Evolutionary conservation across 2,113 vertebrate genomes (phyloP).

Genomic region (Tor tambroides): DNA sequence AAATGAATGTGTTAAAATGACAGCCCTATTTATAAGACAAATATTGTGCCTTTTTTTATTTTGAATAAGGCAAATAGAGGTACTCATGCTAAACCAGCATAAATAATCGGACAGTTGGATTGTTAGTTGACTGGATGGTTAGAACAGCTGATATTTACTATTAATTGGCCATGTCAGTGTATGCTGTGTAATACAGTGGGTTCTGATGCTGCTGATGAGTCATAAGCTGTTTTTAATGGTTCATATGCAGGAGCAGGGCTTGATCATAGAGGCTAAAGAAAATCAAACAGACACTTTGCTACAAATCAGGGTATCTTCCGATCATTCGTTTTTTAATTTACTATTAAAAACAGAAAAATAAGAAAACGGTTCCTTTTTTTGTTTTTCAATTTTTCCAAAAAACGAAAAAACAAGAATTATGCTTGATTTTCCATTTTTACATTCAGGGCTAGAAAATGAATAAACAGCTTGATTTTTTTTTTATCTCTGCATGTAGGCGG

Average conservation of each 20-base stretch:
- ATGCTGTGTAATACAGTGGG: neutral
- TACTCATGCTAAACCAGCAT: neutral
- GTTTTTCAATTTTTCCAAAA: too few relatives aligned
- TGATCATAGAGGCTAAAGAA: conserved; percentile 58
- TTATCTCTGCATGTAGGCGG: too few relatives aligned
- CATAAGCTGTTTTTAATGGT: conserved; percentile 29
- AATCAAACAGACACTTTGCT: conserved; percentile 54
- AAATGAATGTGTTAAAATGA: neutral
- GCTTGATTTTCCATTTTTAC: too few relatives aligned
- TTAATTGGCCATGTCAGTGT: neutral
- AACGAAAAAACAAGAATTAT: too few relatives aligned
- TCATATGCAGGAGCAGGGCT: conserved; percentile 18
- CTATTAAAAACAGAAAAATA: too few relatives aligned
- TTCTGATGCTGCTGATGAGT: conserved; percentile 8
- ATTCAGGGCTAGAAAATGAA: too few relatives aligned
- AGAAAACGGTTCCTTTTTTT: too few relatives aligned
- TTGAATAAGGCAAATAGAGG: neutral
- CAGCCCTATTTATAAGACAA: neutral
- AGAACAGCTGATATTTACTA: conserved; percentile 17
- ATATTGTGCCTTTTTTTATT: too few relatives aligned
- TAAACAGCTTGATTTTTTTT: too few relatives aligned
- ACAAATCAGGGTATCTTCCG: too few relatives aligned
- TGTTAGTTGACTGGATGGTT: neutral
- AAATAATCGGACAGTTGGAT: neutral
- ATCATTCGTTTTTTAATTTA: too few relatives aligned